phyloP scores from a whole-genome alignment of 1,140 invertebrate species.

The Drosophila ironensis region DNA sequence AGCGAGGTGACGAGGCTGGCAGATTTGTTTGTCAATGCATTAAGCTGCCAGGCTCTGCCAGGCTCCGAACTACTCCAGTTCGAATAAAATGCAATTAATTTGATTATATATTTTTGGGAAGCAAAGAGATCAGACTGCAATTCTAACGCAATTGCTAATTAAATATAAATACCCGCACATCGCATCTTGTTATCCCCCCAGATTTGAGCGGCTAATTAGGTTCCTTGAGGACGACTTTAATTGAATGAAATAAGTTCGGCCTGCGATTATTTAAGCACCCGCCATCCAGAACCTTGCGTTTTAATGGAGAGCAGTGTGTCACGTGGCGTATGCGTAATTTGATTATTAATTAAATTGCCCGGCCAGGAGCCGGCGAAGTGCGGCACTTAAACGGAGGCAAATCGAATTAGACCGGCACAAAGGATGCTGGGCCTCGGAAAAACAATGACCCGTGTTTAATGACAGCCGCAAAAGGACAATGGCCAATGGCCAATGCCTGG shows the following conservation, averaged over 20 bases:
- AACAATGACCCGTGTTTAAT: slow-evolving; percentile 62
- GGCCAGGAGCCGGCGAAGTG: slow-evolving; percentile 14
- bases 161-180: not conserved
- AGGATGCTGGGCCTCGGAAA: slow-evolving; percentile 33
- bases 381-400: slow-evolving; percentile 58
- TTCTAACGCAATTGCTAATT: not conserved
- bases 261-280: slow-evolving; percentile 1
- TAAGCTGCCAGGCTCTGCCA: not conserved
- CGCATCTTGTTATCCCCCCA: not conserved
- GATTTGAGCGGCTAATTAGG: slow-evolving; percentile 12
- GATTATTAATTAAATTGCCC: slow-evolving; percentile 74
- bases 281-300: slow-evolving; percentile 9
- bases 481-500: not conserved
- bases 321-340: slow-evolving; percentile 74
- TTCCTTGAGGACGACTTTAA: slow-evolving; percentile 33
- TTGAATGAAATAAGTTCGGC: slow-evolving; percentile 53
- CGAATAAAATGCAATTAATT: no score
- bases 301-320: slow-evolving; percentile 27
- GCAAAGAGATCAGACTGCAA: not conserved
- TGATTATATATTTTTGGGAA: no score
- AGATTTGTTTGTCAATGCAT: not conserved
- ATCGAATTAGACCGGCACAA: slow-evolving; percentile 53
- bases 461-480: slow-evolving; percentile 48
- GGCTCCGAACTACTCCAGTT: not conserved
- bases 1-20: no score